A percentile compares a stretch with the other conserved stretches of the same genome.
phyloP scores from a whole-genome alignment of 2,113 vertebrate species.

The Ibidorhyncha struthersii region DNA sequence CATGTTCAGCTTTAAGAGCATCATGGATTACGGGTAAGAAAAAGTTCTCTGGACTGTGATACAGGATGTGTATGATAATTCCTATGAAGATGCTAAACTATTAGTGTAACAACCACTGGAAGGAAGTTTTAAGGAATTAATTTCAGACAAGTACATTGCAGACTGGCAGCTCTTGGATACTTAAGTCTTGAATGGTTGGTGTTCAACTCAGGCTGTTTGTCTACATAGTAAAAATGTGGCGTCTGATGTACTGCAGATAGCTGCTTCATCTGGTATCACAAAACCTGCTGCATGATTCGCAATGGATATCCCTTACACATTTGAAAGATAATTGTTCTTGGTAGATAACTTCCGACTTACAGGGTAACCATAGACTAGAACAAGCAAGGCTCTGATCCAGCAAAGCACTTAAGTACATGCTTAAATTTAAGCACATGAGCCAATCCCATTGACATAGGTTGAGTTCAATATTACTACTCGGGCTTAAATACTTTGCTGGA shows the following conservation, averaged over 20 bases:
- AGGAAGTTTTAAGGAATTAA: neutral
- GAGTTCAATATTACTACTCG: neutral
- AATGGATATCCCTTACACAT: neutral
- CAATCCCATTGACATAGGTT: neutral
- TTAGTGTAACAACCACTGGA: neutral
- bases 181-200: neutral
- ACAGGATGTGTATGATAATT: neutral
- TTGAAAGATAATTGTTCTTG: neutral
- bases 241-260: neutral
- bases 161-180: neutral
- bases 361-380: neutral
- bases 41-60: neutral
- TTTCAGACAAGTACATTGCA: neutral
- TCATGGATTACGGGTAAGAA: neutral
- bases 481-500: neutral
- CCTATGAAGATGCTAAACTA: neutral
- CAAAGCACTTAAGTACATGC: neutral
- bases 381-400: neutral
- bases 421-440: neutral
- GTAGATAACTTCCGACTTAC: neutral
- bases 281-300: neutral
- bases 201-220: neutral
- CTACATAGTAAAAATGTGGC: neutral
- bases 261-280: neutral
- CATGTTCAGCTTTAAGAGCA: neutral